Conservation (phyloP, 1,140 invertebrate genomes). For the Drosophila ohnishii region DNA sequence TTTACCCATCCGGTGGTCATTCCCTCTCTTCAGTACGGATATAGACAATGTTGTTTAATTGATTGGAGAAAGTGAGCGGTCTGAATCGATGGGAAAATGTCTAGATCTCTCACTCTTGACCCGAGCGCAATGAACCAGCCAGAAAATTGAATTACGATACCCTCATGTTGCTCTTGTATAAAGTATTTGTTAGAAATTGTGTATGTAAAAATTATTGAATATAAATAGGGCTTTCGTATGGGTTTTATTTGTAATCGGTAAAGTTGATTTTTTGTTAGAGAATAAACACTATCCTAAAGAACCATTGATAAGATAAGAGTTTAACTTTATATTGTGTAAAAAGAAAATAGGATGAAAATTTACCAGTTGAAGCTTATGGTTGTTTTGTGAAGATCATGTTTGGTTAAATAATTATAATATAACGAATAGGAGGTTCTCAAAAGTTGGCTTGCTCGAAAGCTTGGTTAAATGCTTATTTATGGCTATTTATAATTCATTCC, state of each 20-base stretch:
- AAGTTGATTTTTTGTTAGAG: too few relatives aligned
- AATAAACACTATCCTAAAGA: too few relatives aligned
- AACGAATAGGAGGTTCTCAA: background rate
- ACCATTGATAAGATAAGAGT: too few relatives aligned
- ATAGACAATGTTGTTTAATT: slow-evolving; percentile 67
- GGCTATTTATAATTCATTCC: slow-evolving; percentile 25
- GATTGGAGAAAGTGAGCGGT: slow-evolving; percentile 75
- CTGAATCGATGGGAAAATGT: slow-evolving; percentile 69
- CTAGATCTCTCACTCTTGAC: slow-evolving; percentile 48
- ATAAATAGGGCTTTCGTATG: background rate
- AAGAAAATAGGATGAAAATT: background rate
- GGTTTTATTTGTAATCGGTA: background rate
- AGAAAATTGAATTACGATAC: slow-evolving; percentile 23
- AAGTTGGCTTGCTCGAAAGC: background rate
- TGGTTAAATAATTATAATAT: background rate
- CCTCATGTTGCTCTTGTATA: background rate
- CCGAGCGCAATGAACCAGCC: slow-evolving; percentile 48
- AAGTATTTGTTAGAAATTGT: background rate
- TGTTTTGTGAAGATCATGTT: too few relatives aligned
- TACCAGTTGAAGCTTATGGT: too few relatives aligned
- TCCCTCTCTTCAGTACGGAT: slow-evolving; percentile 20
- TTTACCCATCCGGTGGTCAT: slow-evolving; percentile 32
- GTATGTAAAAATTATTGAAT: background rate
- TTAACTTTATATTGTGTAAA: background rate
- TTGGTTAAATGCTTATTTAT: background rate